These are phyloP conservation scores for Sminthurides aquaticus DNA, from an alignment of 2,888 invertebrate genomes.

Conservation along the genomic window DNA sequence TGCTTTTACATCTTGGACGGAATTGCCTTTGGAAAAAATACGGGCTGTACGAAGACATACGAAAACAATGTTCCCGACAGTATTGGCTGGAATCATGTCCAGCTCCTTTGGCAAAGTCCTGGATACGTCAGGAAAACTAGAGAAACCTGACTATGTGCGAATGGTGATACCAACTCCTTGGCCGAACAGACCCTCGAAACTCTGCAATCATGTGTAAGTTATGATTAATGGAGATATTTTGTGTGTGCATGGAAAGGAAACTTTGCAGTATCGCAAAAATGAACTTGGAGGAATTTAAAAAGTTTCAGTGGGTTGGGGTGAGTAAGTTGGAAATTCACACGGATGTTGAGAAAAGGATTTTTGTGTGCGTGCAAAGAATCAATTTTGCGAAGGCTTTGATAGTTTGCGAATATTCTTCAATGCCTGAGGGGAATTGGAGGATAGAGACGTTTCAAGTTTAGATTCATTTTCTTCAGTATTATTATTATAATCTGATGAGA, in stretches of 20 bases:
- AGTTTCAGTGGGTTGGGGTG: background rate
- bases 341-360: background rate
- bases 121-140: slow-evolving; percentile 34
- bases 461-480: too few species aligned
- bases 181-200: slow-evolving; percentile 32
- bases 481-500: too few species aligned
- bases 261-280: background rate
- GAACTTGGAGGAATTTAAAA: background rate
- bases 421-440: too few species aligned
- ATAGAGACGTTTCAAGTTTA: too few species aligned
- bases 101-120: slow-evolving; percentile 31
- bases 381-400: too few species aligned
- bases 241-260: background rate
- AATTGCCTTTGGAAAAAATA: slow-evolving; percentile 37
- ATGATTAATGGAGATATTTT: background rate
- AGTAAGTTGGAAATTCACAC: background rate
- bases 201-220: slow-evolving; percentile 41
- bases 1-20: slow-evolving; percentile 36
- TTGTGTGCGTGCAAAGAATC: background rate
- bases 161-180: slow-evolving; percentile 41
- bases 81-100: slow-evolving; percentile 36
- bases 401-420: too few species aligned
- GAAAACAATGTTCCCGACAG: slow-evolving; percentile 38
- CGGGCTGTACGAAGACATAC: slow-evolving; percentile 32
- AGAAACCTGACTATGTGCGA: slow-evolving; percentile 32